phyloP scores from a whole-genome alignment of 2,888 invertebrate genomes.

The Tinea trinotella region DNA sequence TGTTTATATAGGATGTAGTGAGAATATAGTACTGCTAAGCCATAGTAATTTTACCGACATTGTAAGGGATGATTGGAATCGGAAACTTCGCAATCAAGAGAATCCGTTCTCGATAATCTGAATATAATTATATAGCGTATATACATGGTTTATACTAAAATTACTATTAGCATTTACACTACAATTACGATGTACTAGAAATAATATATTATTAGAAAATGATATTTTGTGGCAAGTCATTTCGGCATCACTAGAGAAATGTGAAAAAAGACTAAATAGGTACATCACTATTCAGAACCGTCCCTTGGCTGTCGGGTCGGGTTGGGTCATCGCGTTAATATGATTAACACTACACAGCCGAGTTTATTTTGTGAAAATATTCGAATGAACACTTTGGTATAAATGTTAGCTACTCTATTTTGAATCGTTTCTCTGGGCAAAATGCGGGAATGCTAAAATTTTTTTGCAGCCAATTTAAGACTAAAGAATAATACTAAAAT shows the following conservation, averaged over 20 bases:
- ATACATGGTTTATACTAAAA: no score
- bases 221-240: no score
- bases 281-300: background rate
- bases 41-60: constrained; percentile 11
- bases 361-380: background rate
- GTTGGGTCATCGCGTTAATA: constrained; percentile 7
- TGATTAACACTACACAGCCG: constrained; percentile 15
- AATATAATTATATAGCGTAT: no score
- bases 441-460: background rate
- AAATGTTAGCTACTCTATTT: background rate
- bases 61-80: constrained; percentile 7
- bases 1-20: constrained; percentile 34
- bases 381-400: background rate
- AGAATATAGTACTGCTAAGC: background rate
- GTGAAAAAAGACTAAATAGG: background rate
- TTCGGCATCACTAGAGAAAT: no score
- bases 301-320: background rate
- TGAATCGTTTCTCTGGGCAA: constrained; percentile 1
- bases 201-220: no score
- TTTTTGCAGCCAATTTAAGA: no score
- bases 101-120: background rate
- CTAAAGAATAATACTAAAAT: no score
- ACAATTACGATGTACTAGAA: no score
- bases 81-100: background rate
- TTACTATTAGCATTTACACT: no score